phyloP scores from a whole-genome alignment of 2,797 vertebrate species.

The Enteromius argenteus region DNA sequence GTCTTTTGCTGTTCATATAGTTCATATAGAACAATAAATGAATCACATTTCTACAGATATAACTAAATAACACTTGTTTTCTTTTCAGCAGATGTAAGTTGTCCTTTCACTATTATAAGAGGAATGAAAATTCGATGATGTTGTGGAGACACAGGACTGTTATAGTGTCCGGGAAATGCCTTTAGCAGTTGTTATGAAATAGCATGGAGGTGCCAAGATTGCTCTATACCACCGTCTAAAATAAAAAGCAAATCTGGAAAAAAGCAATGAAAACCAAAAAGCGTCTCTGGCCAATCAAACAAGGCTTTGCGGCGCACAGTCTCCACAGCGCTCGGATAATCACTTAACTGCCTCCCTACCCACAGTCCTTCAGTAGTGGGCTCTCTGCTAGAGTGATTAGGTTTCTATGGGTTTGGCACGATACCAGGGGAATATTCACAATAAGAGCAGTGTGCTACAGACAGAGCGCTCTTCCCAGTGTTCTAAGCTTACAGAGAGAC shows the following conservation, averaged over 20 bases:
- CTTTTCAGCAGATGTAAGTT: not conserved
- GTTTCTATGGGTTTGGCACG: constrained; percentile 75
- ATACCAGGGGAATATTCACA: constrained; percentile 74
- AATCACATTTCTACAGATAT: constrained; percentile 28
- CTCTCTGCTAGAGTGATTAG: constrained; percentile 77
- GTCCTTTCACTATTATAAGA: constrained; percentile 50
- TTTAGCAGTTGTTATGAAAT: constrained; percentile 76
- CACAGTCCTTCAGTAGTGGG: constrained; percentile 60
- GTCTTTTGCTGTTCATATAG: not conserved
- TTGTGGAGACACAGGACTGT: constrained; percentile 69
- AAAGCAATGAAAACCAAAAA: constrained; percentile 41
- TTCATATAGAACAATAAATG: not conserved
- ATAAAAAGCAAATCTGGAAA: constrained; percentile 47
- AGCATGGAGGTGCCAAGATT: constrained; percentile 67
- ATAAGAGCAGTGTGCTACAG: constrained; percentile 73
- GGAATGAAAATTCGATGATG: constrained; percentile 65
- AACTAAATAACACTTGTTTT: constrained; percentile 23
- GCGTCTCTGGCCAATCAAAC: constrained; percentile 73
- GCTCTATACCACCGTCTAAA: constrained; percentile 66
- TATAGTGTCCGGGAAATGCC: constrained; percentile 74
- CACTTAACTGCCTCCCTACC: constrained; percentile 42
- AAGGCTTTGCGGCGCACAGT: constrained; percentile 57
- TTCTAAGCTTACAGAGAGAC: constrained; percentile 47
- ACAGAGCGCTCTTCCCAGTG: constrained; percentile 45
- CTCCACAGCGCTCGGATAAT: constrained; percentile 72